These are phyloP conservation scores for Anguilla marmorata DNA, from an alignment of 2,797 vertebrate species.

Conservation along the genomic window DNA sequence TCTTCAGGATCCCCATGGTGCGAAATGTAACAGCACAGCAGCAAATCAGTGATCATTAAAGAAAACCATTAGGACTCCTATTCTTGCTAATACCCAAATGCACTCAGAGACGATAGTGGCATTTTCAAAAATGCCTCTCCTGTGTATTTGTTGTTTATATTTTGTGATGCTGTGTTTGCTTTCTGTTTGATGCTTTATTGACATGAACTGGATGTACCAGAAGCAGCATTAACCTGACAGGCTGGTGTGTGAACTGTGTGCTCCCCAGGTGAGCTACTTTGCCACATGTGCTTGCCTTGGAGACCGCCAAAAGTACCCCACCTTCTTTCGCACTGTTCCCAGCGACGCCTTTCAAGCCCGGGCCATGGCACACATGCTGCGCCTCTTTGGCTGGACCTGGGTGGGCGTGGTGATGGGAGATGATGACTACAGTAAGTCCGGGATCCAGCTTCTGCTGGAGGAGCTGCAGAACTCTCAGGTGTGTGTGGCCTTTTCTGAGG, in stretches of 20 bases:
- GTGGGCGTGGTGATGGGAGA: constrained; percentile 56
- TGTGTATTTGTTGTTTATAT: neutral
- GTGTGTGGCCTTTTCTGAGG: constrained; percentile 54
- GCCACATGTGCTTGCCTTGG: constrained; percentile 61
- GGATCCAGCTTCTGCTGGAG: constrained; percentile 51
- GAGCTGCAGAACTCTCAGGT: constrained; percentile 52
- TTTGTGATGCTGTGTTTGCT: neutral
- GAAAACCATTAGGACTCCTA: neutral
- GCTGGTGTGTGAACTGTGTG: neutral
- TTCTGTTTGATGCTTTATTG: neutral
- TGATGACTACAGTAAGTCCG: constrained; percentile 60
- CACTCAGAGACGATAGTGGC: neutral
- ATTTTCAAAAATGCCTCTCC: neutral
- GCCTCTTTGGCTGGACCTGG: constrained; percentile 56
- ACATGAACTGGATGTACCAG: too few species aligned
- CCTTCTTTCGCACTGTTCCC: constrained; percentile 56
- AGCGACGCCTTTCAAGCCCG: constrained; percentile 57
- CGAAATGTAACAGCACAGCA: constrained; percentile 24
- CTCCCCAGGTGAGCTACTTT: constrained; percentile 58
- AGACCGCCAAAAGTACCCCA: constrained; percentile 49
- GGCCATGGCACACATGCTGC: constrained; percentile 51
- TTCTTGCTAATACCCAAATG: neutral
- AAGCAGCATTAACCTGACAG: too few species aligned
- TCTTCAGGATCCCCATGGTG: constrained; percentile 59
- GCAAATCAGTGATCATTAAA: neutral